A percentile compares a stretch with the other conserved stretches of the same genome.
phyloP scores from a whole-genome alignment of 1,140 invertebrate species.

The Lasioglossum baleicum region DNA sequence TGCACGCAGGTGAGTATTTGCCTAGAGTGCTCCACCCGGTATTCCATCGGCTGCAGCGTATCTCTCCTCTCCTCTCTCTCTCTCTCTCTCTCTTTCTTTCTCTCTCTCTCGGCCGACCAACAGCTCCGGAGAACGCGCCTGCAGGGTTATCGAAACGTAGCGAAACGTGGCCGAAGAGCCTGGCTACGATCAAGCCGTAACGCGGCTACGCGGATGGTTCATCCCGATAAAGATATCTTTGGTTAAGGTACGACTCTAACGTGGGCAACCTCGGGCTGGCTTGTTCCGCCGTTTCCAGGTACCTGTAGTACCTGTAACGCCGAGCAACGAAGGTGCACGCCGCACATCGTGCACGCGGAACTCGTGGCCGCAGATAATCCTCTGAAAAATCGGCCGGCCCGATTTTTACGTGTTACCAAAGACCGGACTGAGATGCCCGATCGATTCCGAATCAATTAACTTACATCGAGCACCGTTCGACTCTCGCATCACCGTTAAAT shows the following conservation, averaged over 20 bases:
- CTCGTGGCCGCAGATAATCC: conserved; percentile 25
- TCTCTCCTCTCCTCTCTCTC: too few relatives aligned
- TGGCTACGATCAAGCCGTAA: conserved; percentile 57
- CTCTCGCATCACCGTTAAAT: conserved; percentile 7
- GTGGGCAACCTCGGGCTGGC: conserved; percentile 29
- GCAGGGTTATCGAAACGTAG: conserved; percentile 58
- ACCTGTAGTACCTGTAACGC: conserved; percentile 49
- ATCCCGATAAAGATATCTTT: conserved; percentile 67
- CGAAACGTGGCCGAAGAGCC: conserved; percentile 52
- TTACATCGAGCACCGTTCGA: not conserved
- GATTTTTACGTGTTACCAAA: not conserved
- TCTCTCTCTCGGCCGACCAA: not conserved
- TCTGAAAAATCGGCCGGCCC: conserved; percentile 12
- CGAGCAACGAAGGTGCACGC: not conserved
- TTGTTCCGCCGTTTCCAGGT: conserved; percentile 45
- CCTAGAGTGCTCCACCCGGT: conserved; percentile 53
- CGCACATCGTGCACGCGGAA: conserved; percentile 40
- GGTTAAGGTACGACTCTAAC: conserved; percentile 56
- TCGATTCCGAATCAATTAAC: conserved; percentile 50
- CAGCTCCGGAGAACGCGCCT: conserved; percentile 48
- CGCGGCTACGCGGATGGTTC: conserved; percentile 56
- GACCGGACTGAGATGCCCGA: conserved; percentile 7
- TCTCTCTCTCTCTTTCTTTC: too few relatives aligned
- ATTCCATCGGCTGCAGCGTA: conserved; percentile 46
- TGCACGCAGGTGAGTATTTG: conserved; percentile 48